Conservation (phyloP, 2,113 vertebrate species). For the Menidia beryllina region DNA sequence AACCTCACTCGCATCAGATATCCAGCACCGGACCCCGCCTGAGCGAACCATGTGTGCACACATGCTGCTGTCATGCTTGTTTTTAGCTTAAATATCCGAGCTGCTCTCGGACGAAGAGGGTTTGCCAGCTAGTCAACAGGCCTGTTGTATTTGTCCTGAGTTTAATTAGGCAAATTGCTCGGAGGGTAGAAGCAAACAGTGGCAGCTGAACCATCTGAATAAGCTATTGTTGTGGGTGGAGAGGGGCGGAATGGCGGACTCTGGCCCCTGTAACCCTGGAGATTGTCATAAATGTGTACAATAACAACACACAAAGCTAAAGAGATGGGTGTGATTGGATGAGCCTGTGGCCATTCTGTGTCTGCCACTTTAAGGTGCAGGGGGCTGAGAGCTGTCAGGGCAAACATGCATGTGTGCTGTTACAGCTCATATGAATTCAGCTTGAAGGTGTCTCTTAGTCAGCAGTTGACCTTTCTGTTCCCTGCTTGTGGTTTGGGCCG, state of each 20-base stretch:
- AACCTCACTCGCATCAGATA: not conserved
- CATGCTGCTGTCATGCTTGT: not conserved
- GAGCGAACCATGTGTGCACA: not conserved
- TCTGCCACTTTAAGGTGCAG: slow-evolving; percentile 3
- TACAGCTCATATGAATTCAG: slow-evolving; percentile 36
- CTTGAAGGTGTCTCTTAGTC: slow-evolving; percentile 40
- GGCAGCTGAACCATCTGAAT: slow-evolving; percentile 57
- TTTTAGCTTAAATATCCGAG: not conserved
- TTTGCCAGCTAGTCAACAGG: slow-evolving; percentile 6
- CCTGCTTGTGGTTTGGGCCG: not conserved
- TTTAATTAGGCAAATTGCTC: slow-evolving; percentile 51
- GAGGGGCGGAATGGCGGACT: not conserved
- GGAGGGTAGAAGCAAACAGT: slow-evolving; percentile 50
- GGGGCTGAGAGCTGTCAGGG: slow-evolving; percentile 23
- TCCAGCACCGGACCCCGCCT: not conserved
- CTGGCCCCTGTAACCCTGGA: slow-evolving; percentile 8
- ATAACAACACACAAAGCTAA: not conserved
- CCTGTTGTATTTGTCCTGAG: slow-evolving; percentile 25
- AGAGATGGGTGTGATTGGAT: no score
- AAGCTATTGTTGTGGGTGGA: slow-evolving; percentile 40
- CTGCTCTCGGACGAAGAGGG: not conserved
- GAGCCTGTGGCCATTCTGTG: not conserved
- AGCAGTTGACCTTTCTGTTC: slow-evolving; percentile 12
- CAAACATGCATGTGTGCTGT: slow-evolving; percentile 35
- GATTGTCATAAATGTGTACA: slow-evolving; percentile 1